A percentile compares a stretch with the other conserved stretches of the same genome.
phyloP scores from a whole-genome alignment of 1,140 invertebrate genomes.

The Heliconius nattereri region DNA sequence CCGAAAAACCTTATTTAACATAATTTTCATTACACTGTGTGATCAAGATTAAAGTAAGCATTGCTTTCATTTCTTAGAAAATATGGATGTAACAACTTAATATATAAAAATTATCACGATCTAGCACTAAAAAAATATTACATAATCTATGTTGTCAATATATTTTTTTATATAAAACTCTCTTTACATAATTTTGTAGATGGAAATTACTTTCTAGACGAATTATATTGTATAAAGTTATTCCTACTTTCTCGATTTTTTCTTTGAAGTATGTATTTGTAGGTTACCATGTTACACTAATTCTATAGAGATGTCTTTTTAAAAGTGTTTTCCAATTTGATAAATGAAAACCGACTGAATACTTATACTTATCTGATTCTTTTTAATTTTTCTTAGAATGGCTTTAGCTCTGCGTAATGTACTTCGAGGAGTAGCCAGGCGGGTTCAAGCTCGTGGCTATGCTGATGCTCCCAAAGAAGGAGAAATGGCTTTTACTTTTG shows the following conservation, averaged over 20 bases:
- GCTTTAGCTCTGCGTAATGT: constrained; percentile 61
- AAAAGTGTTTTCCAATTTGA: neutral
- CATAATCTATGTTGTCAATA: constrained; percentile 8
- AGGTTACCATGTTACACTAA: neutral
- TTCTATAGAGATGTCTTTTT: neutral
- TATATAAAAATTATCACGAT: neutral
- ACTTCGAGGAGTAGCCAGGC: constrained; percentile 55
- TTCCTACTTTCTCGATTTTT: neutral
- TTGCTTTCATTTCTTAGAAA: neutral
- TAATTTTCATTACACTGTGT: neutral
- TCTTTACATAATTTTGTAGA: neutral
- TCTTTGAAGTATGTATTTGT: neutral
- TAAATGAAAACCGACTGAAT: neutral
- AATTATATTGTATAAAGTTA: neutral
- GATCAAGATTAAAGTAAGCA: neutral
- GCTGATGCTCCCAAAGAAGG: constrained; percentile 78
- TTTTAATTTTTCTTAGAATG: constrained; percentile 54
- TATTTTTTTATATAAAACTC: neutral
- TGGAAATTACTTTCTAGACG: neutral
- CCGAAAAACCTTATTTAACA: neutral
- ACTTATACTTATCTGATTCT: neutral
- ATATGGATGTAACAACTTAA: neutral
- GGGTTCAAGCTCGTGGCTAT: constrained; percentile 62
- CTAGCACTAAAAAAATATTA: neutral
- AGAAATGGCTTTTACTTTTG: constrained; percentile 93